Conservation (phyloP, 35 echinoderm and acorn worm genomes). For the Stichopus chloronotus region DNA sequence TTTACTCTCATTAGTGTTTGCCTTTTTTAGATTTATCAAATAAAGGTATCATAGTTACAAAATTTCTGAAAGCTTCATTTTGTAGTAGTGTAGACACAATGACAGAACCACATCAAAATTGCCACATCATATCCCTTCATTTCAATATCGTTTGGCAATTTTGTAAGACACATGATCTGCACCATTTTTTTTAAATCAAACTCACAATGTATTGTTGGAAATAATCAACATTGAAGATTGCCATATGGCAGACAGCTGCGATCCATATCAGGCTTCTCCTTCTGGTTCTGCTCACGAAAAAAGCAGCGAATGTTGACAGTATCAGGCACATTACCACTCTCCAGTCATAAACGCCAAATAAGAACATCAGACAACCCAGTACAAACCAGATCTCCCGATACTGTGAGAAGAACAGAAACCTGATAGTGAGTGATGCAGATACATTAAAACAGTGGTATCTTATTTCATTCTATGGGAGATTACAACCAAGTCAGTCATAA, state of each 20-base stretch:
- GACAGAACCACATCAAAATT: too few relatives aligned
- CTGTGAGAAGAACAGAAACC: constrained; percentile 5
- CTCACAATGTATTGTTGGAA: constrained; percentile 1
- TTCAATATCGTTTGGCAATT: too few relatives aligned
- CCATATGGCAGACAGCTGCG: not conserved
- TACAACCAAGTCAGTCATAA: too few relatives aligned
- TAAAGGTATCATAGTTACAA: too few relatives aligned
- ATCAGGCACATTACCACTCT: not conserved
- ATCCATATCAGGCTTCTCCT: constrained; percentile 14
- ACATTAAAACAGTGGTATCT: not conserved
- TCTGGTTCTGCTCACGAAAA: not conserved
- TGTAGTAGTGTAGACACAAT: too few relatives aligned
- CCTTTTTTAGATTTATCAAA: too few relatives aligned
- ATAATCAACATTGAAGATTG: constrained; percentile 6
- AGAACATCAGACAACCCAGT: not conserved
- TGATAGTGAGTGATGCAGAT: not conserved
- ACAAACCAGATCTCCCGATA: constrained; percentile 11
- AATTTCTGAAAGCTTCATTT: too few relatives aligned
- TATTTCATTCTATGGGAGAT: too few relatives aligned
- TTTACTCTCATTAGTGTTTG: too few relatives aligned
- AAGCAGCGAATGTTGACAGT: not conserved
- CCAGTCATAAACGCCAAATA: not conserved
- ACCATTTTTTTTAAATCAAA: not conserved
- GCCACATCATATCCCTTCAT: too few relatives aligned
- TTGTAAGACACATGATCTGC: too few relatives aligned